Base-by-base conservation (phyloP, 1,140 invertebrate genomes). In the Papilio xuthus region DNA sequence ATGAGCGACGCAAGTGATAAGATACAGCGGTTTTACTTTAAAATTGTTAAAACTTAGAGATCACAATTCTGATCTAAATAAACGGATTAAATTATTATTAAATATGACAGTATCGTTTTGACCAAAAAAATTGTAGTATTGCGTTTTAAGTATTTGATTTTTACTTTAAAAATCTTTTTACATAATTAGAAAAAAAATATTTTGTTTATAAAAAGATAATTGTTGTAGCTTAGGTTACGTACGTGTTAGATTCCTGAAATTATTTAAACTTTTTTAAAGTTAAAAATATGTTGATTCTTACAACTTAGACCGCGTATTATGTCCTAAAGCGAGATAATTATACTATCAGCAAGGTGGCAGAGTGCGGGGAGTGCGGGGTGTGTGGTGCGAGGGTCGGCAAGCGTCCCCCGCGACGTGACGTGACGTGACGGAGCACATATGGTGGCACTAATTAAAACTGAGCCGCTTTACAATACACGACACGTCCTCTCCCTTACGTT, bases 281-380 rank as follows among this genome's bases (percentile, higher is more conserved):
- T 7, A 15, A 28, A 20, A 47, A 74, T 32, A 79, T 70, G 73
- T 56, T 77, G 28, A 47, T 60, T 42, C 60, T 78, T 74, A 78
- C 79, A 41, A n/a, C 80, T 85, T 82, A 53, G 9, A 67, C 82
- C 26, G 20, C 4, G 15, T 26, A 75, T 56, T 60, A 75, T 56
- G 44, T 82, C 60, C 28, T 85, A 81, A 86, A 86, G 82, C 77
- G 85, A 89, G 88, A 91, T 91, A 91, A 91, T 91, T 91, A 91
- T 90, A 90, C 86, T 84, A 88, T 88, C 86, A 81, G 85, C 84
- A 87, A 86, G 87, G 85, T 85, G 84, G 85, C 81, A 67, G 7
- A 63, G 63, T 53, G 80, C 60, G 79, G 50, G 41, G 77, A 41
- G 63, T 20, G 47, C 18, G 72, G 77, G 70, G 53, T 9, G 42